Conservation (phyloP, 2,888 invertebrate genomes). For the Asteroscopus sphinx region DNA sequence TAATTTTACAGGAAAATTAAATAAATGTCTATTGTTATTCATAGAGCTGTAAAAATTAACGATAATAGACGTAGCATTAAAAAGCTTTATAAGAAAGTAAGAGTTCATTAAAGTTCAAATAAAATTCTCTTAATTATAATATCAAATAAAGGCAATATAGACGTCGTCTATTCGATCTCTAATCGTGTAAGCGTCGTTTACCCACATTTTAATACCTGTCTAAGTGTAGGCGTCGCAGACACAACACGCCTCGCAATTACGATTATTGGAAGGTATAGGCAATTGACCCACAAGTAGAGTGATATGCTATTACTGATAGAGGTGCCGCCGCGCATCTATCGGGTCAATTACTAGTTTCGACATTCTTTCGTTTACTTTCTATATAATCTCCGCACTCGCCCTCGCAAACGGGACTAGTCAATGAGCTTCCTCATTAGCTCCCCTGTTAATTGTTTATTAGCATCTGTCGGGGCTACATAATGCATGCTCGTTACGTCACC, state of each 20-base stretch:
- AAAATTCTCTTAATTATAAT: constrained; percentile 12
- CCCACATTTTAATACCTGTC: constrained; percentile 58
- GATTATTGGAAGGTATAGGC: constrained; percentile 77
- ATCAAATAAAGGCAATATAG: constrained; percentile 23
- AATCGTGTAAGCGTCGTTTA: constrained; percentile 37
- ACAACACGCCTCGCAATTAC: constrained; percentile 72
- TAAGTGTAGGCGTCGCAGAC: constrained; percentile 59
- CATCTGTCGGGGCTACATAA: constrained; percentile 48
- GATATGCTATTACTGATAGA: constrained; percentile 76
- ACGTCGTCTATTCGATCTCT: constrained; percentile 27
- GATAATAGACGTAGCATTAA: constrained; percentile 13
- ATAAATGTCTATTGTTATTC: neutral
- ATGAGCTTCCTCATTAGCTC: constrained; percentile 57
- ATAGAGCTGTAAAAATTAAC: constrained; percentile 17
- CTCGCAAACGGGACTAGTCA: constrained; percentile 41
- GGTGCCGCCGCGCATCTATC: constrained; percentile 72
- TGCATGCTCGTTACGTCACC: constrained; percentile 74
- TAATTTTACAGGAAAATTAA: too few relatives aligned
- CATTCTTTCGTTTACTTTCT: constrained; percentile 81
- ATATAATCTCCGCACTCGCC: constrained; percentile 60
- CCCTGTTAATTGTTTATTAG: constrained; percentile 74
- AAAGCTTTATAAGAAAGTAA: constrained; percentile 25
- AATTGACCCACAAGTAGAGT: constrained; percentile 81
- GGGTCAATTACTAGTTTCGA: constrained; percentile 77
- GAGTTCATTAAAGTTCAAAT: constrained; percentile 17